Evolutionary conservation across 2,888 invertebrate genomes (phyloP).

Genomic region (Bombyx huttoni): DNA sequence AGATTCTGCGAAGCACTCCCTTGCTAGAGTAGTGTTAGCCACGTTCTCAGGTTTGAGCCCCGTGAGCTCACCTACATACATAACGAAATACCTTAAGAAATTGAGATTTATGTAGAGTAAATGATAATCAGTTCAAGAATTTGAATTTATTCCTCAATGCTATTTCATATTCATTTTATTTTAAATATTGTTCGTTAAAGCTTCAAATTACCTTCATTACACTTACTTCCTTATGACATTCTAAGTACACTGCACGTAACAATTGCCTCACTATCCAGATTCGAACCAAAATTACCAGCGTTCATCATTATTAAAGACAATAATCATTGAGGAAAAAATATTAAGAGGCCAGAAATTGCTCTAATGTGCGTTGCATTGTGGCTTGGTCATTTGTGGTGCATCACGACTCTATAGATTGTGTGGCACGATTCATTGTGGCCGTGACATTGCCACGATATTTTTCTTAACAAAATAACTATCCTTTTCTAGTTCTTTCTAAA

Average conservation of each 20-base stretch:
- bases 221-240: constrained; percentile 8
- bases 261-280: constrained; percentile 21
- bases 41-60: too few relatives aligned
- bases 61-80: too few relatives aligned
- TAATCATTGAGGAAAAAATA: constrained; percentile 34
- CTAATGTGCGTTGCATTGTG: constrained; percentile 48
- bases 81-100: too few relatives aligned
- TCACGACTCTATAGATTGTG: constrained; percentile 41
- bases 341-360: constrained; percentile 41
- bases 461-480: constrained; percentile 25
- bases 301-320: constrained; percentile 48
- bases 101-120: too few relatives aligned
- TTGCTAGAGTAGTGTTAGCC: too few relatives aligned
- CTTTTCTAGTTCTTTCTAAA: constrained; percentile 16
- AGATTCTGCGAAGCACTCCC: too few relatives aligned
- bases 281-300: constrained; percentile 23
- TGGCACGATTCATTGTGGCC: constrained; percentile 47
- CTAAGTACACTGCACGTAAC: constrained; percentile 13
- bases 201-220: constrained; percentile 1
- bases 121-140: too few relatives aligned
- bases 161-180: too few relatives aligned
- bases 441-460: constrained; percentile 56
- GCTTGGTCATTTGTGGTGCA: constrained; percentile 44
- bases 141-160: too few relatives aligned
- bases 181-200: too few relatives aligned